Base-by-base conservation (phyloP, 2,113 vertebrate genomes). In the Cyprinus carpio region DNA sequence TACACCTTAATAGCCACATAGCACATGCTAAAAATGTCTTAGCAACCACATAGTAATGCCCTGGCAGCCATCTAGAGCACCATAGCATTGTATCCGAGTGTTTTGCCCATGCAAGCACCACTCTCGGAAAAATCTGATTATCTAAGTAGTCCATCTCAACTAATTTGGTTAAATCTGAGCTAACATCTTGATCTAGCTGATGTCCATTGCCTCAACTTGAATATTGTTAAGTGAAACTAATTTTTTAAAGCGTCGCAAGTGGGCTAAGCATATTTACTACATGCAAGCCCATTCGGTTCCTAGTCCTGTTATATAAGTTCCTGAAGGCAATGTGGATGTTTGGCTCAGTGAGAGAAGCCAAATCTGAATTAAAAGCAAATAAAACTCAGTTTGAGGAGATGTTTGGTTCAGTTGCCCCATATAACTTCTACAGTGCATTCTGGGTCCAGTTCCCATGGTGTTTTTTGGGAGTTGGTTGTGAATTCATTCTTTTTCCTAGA, bases 281-380 rank as follows among this genome's bases (percentile, higher is more conserved):
- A 29, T 9, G 10, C 54, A 82, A 62, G 60, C 11, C 11, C 8
- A 12, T 87, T 85, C 82, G 60, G 88, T 85, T 87, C 78, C 54
- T 91, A 92, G 91, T 91, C 89, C 80, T 89, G 86, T 90, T 92
- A 87, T 46, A 1, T 88, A 72, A 46, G 86, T 85, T 79, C n/a
- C 8, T 86, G n/a, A 69, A 65, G 8, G 23, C 34, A 18, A 3
- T 18, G 15, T 40, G 3, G 6, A 46, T 18, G n/a, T 43, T n/a
- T 43, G 43, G 10, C 43, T 11, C 43, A 3, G 43, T 46, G 43
- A 46, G 10, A 11, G 43, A 46, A 46, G 43, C 11, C 11, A 58
- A 34, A 27, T 80, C 37, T 64, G 23, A 23, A 80, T 64, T 40
- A 80, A 64, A 60, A 64, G 58, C 13, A 43, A 80, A 27, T 23